Base-by-base conservation (phyloP, 2,797 vertebrate genomes). In the Muraenolepis orangiensis region DNA sequence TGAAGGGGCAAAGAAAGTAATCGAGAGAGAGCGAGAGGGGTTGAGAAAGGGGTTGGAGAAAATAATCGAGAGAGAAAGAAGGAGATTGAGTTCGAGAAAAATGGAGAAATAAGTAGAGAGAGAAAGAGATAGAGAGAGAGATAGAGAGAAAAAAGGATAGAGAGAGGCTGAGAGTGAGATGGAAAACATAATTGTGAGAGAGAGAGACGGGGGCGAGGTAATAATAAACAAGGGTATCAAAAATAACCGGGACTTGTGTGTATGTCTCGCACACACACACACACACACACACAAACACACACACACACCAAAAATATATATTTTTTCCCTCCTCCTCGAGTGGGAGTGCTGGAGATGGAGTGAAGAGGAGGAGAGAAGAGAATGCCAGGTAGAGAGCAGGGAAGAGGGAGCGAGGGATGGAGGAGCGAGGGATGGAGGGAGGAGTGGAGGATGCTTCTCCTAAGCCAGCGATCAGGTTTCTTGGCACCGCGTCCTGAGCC, bases 271-370 rank as follows among this genome's bases (percentile, higher is more conserved):
- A 34, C 70, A 51, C 12, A 51, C 70, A 66, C 74, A 80, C 71
- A 76, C 75, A n/a, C n/a, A n/a, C n/a, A n/a, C n/a, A n/a, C n/a
- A n/a, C n/a, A n/a, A n/a, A n/a, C n/a, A n/a, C n/a, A n/a, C n/a
- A n/a, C n/a, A n/a, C n/a, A n/a, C n/a, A n/a, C n/a, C n/a, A 42
- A 12, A 4, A 38, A 1, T 16, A 12, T 14, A 1, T 42, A n/a
- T 42, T 42, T 14, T 42, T 42, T 42, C n/a, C n/a, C n/a, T n/a
- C n/a, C n/a, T n/a, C 40, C 57, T 78, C 74, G 71, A 31, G 74
- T 74, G 68, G 73, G n/a, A n/a, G n/a, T n/a, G n/a, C n/a, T 80
- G 76, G 73, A 81, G 76, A 70, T 72, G 28, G 69, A 78, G 83
- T 42, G 36, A 38, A 38, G 36, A 38, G 36, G n/a, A n/a, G n/a